phyloP scores from a whole-genome alignment of 2,797 vertebrate species.

The Micropoecilia bifurca region DNA sequence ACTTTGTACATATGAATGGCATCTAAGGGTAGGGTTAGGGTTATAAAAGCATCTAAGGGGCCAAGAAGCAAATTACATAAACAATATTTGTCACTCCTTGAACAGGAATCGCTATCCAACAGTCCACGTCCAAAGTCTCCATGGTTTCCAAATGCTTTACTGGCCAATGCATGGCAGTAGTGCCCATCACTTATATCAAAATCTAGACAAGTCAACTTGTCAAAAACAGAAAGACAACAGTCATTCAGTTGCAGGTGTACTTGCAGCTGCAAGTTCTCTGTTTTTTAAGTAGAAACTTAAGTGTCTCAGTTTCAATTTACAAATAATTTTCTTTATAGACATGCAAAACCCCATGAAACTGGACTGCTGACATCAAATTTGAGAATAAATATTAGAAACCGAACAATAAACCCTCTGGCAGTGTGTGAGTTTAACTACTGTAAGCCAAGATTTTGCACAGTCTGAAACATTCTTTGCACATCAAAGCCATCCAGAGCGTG shows the following conservation, averaged over 20 bases:
- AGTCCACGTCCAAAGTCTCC: not conserved
- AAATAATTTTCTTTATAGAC: constrained; percentile 12
- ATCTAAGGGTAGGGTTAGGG: not conserved
- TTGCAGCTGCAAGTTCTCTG: not conserved
- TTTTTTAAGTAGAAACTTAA: not conserved
- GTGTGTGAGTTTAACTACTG: constrained; percentile 25
- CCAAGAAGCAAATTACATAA: not conserved
- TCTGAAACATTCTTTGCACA: constrained; percentile 32
- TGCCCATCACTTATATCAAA: not conserved
- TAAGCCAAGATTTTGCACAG: constrained; percentile 41
- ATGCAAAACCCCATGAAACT: constrained; percentile 20
- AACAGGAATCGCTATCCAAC: not conserved
- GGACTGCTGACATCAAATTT: constrained; percentile 22
- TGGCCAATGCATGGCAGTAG: not conserved
- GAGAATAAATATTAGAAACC: constrained; percentile 31
- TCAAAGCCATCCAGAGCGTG: constrained; percentile 29
- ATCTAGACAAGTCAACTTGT: not conserved
- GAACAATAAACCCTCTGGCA: constrained; percentile 27
- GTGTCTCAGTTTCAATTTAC: not conserved
- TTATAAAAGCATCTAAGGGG: not conserved
- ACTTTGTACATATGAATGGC: not conserved
- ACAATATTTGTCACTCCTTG: not conserved
- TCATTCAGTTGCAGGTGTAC: not conserved
- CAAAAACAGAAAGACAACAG: not conserved
- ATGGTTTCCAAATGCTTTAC: not conserved